Base-by-base conservation (phyloP, 2,888 invertebrate genomes). In the Aplocera efformata region DNA sequence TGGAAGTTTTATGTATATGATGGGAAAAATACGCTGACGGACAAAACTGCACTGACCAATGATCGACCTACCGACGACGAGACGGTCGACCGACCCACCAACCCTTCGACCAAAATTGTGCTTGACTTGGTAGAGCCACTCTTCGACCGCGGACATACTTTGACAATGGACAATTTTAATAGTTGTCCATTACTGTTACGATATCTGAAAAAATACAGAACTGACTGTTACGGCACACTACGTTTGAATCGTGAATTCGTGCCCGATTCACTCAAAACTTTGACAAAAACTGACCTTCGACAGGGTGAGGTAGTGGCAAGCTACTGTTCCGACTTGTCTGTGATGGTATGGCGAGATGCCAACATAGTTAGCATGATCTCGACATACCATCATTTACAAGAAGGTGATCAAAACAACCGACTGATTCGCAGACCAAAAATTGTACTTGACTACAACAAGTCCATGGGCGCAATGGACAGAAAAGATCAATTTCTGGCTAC, bases 401-500 rank as follows among this genome's bases (percentile, higher is more conserved):
- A 55, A 43, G n/a, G 7, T 1, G 10, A 43, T 0, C 50, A 50
- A 24, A 44, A 48, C 7, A 37, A 44, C 24, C 23, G 36, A 29
- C 4, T 20, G 34, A 46, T 38, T 1, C 38, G 36, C 1, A 53
- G 51, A 20, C 56, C 51, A 0, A 44, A 22, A 1, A 28, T 51
- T 6, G 50, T 53, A 1, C 26, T 51, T 1, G 44, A 56, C 20
- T 53, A 51, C 9, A 65, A 60, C 29, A 60, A 45, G 20, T 25
- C 32, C 33, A 61, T 63, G 59, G 62, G 60, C 2, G 62, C 60
- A 7, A 49, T 63, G 4, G 61, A 63, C 30, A 39, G 47, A 1
- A 70, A 60, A 42, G 57, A 67, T 17, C 64, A 65, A 30, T 43
- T 43, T 13, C n/a, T n/a, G n/a, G n/a, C n/a, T n/a, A n/a, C n/a